Evolutionary conservation across 1,140 invertebrate genomes (phyloP), one percentile per base, ranked within the genome.

Genomic region (Microvelia longipes): DNA sequence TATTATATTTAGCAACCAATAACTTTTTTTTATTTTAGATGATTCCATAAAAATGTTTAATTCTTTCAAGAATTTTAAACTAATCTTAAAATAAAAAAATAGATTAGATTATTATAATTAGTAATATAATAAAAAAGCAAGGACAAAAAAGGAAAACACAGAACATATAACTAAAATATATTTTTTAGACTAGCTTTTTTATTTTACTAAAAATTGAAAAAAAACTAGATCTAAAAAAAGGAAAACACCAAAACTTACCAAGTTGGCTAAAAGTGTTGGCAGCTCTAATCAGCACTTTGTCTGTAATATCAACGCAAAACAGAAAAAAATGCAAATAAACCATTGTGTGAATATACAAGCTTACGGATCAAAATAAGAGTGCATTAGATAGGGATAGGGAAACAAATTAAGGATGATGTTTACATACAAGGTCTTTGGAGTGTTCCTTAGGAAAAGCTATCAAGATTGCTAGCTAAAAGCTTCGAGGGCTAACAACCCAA

Each of bases 311-410:
- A 14, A 64, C 15, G 62, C 62, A 64, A 64, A 64, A 50, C 35
- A 50, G 35, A 64, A 26, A 64, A 64, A 26, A 64, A 64, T 64
- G 62, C 62, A 64, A 64, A 64, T 64, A 15, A 64, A 64, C 62
- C 62, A 64, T 64, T 14, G 62, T 64, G 62, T 13, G 24, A 14
- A 64, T 19, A 60, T 11, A 26, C 62, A 64, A 64, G 35, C 35
- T 50, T n/a, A n/a, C n/a, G n/a, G n/a, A n/a, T n/a, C n/a, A n/a
- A n/a, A 50, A 19, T 5, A 11, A 50, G 19, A 50, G 35, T 50
- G 35, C 35, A 50, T 50, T 50, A 50, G 35, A 50, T 19, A 50
- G 19, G 35, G 35, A 50, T 11, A 19, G 5, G 35, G 5, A 50
- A 5, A 11, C 5, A 50, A 50, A 50, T 50, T 11, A 50, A 50